Base-by-base conservation (phyloP, 1,140 invertebrate genomes). In the Geopemphigus sp. region DNA sequence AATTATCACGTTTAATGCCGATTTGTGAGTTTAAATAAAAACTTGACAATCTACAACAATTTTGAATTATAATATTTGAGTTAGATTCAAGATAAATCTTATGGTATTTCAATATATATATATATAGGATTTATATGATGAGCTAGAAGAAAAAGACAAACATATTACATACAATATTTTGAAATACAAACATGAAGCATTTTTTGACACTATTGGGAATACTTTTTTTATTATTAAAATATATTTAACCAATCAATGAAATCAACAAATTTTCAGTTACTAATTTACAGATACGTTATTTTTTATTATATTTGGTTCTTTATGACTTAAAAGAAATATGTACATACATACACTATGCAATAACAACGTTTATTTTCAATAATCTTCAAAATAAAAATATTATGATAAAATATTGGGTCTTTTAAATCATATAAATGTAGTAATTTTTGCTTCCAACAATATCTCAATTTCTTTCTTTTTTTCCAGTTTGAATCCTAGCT, bases 391-490 rank as follows among this genome's bases (percentile, higher is more conserved):
- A 19, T 63, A 63, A 32, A 63, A 14, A 19, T 29, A 32, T n/a
- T 63, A 32, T n/a, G 17, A 63, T 19, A 64, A 66, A 68, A 68
- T 47, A 68, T n/a, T 15, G n/a, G 39, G n/a, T 24, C 24, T 68
- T 68, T 24, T 24, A 66, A 56, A 68, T 47, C 26, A 68, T 50
- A 10, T 50, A 26, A 50, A 8, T 50, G 22, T 66, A 66, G 22
- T n/a, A 5, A 66, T 26, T 0, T 68, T 39, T 47, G 14, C 24
- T 47, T 68, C 15, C 14, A 66, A 26, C 17, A 47, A 68, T 22
- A 1, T 68, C 6, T 24, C 39, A 4, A 68, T 50, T 68, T 68
- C 45, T 1, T 68, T 68, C 47, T 68, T 24, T 11, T 17, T 68
- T 68, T 47, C 22, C 24, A n/a, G 45, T 26, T 50, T 47, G 47